Percentiles rank a stretch among this genome's conserved stretches.
These are phyloP conservation scores for Drosophila imparisetae DNA, from an alignment of 2,888 invertebrate species.

Conservation along the genomic window DNA sequence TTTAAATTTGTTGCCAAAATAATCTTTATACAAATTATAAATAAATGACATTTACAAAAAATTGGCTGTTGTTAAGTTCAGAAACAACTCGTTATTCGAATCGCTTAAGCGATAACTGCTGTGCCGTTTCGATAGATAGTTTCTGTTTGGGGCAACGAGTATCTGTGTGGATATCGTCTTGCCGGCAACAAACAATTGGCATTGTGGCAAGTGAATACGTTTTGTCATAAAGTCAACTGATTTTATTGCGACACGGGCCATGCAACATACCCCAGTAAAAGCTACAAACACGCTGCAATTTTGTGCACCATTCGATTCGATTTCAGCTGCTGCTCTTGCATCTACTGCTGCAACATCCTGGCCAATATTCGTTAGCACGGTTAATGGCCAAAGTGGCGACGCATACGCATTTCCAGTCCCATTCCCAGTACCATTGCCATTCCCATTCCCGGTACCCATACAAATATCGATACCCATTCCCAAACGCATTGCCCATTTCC, in stretches of 20 bases:
- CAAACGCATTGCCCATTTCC: slow-evolving; percentile 17
- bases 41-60: background rate
- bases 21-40: background rate
- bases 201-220: slow-evolving; percentile 50
- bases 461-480: slow-evolving; percentile 1
- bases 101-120: background rate
- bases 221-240: slow-evolving; percentile 69
- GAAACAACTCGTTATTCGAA: background rate
- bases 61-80: background rate
- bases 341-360: slow-evolving; percentile 35
- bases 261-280: slow-evolving; percentile 29
- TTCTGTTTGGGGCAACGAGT: background rate
- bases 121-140: background rate
- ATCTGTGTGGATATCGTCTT: background rate
- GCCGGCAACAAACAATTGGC: slow-evolving; percentile 21
- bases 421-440: slow-evolving; percentile 2
- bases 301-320: slow-evolving; percentile 12
- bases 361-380: slow-evolving; percentile 59
- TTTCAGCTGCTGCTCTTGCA: slow-evolving; percentile 7
- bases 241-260: slow-evolving; percentile 58
- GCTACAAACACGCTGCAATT: background rate
- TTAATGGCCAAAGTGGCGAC: slow-evolving; percentile 62
- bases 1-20: background rate
- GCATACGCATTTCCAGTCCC: slow-evolving; percentile 20
- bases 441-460: slow-evolving; percentile 2